Conservation (phyloP, 2,797 vertebrate species). For the Helostoma temminkii region DNA sequence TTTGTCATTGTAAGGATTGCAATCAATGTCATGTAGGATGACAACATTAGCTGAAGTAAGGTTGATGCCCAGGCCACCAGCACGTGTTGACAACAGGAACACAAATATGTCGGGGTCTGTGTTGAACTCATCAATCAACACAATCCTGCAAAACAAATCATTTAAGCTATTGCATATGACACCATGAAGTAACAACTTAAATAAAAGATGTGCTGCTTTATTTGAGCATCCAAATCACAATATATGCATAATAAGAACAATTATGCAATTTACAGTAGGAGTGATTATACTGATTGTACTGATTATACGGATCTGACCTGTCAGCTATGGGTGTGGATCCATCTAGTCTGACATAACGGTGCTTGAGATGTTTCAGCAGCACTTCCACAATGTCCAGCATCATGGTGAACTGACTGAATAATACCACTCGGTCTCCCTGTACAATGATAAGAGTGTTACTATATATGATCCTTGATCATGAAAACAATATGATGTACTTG, state of each 20-base stretch:
- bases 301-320: constrained; percentile 86
- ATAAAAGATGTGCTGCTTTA: not conserved
- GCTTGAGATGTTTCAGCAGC: constrained; percentile 89
- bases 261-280: not conserved
- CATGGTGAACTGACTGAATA: constrained; percentile 99
- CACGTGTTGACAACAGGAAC: constrained; percentile 96
- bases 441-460: not conserved
- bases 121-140: constrained; percentile 95
- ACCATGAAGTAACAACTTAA: not conserved
- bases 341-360: constrained; percentile 92
- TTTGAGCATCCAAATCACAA: not conserved
- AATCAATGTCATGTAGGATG: constrained; percentile 97
- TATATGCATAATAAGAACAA: not conserved
- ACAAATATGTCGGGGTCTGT: constrained; percentile 93
- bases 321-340: constrained; percentile 95
- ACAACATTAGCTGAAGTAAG: constrained; percentile 96
- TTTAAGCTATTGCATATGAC: not conserved
- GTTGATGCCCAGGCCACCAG: constrained; percentile 96
- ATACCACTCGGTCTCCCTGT: constrained; percentile 93
- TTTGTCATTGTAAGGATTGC: constrained; percentile 98
- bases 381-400: constrained; percentile 97
- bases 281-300: no score
- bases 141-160: constrained; percentile 85
- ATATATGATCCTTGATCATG: not conserved
- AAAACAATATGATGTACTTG: not conserved